Evolutionary conservation across 2,797 vertebrate species (phyloP), one percentile per base, ranked within the genome.

Genomic region (Bufotes viridis): DNA sequence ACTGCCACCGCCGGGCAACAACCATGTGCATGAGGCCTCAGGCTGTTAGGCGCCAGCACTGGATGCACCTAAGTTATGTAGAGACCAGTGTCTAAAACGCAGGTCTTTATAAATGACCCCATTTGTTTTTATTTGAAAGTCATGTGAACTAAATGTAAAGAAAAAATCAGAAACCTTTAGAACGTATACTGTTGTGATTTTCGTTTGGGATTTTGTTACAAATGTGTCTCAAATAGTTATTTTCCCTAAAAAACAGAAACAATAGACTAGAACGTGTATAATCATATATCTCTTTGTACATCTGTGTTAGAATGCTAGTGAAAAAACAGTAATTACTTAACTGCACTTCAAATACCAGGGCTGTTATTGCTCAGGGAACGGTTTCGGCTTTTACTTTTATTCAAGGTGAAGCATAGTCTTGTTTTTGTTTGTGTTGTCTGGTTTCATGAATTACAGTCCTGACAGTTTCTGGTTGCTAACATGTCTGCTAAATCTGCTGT

Each of bases 311-410:
- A 82, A 65, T 34, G 17, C n/a, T 57, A 58, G 57, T 34, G 22
- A 18, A 78, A 80, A 87, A 87, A 26, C 72, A 20, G 72, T 83
- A 78, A 87, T 87, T 81, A 61, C 79, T 58, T 9, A 76, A 13
- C 34, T 57, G 70, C 49, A 57, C 49, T 26, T 69, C 76, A 42
- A 42, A 42, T 42, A 42, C 42, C 34, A 63, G 22, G 20, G 42
- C 42, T 82, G 78, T 82, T 82, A 83, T 53, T 10, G 20, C 49
- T 83, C 15, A 78, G 57, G 81, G 49, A 76, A 78, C 78, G 13
- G n/a, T 22, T 78, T 67, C 12, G n/a, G 80, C 12, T 76, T 60
- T 87, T 67, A 29, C 42, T 82, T 82, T 82, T 82, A 65, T 76
- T 76, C 70, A 82, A 82, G 79, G 86, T 75, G 70, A 82, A 82